phyloP scores from a whole-genome alignment of 2,113 vertebrate genomes.

The Conger conger region DNA sequence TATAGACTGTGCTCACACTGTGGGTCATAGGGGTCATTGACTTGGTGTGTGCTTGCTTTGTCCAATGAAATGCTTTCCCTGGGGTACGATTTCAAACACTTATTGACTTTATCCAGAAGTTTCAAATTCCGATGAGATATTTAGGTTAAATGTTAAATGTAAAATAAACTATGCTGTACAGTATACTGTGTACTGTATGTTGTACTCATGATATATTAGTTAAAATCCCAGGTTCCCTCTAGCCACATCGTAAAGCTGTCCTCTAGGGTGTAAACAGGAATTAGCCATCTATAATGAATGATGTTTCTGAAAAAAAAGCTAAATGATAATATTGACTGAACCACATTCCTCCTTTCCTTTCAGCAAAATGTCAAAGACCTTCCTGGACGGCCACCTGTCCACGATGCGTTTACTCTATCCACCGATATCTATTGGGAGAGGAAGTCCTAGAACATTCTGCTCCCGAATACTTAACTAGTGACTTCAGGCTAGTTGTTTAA shows the following conservation, averaged over 20 bases:
- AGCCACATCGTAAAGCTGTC: constrained; percentile 1
- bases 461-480: background rate
- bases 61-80: background rate
- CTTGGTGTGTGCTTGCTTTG: background rate
- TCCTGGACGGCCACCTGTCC: background rate
- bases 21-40: background rate
- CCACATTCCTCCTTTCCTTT: background rate
- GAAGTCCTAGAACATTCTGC: constrained; percentile 11
- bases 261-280: background rate
- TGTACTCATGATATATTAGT: background rate
- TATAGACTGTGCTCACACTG: background rate
- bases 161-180: background rate
- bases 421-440: background rate
- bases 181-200: background rate
- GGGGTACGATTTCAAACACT: constrained; percentile 2
- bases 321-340: background rate
- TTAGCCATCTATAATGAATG: background rate
- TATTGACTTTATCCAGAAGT: constrained; percentile 1
- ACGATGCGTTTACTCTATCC: background rate
- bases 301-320: background rate
- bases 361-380: background rate
- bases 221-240: background rate
- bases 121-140: background rate
- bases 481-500: background rate
- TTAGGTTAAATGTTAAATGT: constrained; percentile 4